Base-by-base conservation (phyloP, 2,113 vertebrate species). In the Nerophis lumbriciformis region DNA sequence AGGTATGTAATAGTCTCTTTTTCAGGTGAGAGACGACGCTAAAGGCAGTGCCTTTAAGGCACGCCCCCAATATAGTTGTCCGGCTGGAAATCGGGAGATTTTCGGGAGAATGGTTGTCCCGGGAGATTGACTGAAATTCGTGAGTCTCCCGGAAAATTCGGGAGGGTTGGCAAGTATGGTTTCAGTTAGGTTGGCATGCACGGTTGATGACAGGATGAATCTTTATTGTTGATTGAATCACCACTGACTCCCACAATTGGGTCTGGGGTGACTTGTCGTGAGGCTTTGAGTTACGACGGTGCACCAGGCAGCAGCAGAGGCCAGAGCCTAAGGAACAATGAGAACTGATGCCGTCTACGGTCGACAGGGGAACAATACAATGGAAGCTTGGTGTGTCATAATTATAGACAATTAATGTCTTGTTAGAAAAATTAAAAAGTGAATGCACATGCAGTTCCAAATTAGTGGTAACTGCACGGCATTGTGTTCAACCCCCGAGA, bases 381-480 rank as follows among this genome's bases (percentile, higher is more conserved):
- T 48, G 61, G 50, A 38, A 51, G 63, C 39, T 19, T 10, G 11
- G 10, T 45, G 38, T 42, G 38, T 16, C 52, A 39, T 8, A 84
- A 88, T 89, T 85, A 81, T 61, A 63, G 63, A 72, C 61, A 86
- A 90, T 90, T 88, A 88, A 60, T 68, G 73, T 74, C 67, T 54
- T 64, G 66, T 83, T 81, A 80, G 65, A 69, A 47, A 70, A 59
- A n/a, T 84, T 83, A 79, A 68, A 50, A 15, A 61, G 53, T 71
- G 76, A 67, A 57, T 50, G 14, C 61, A 6, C 37, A 59, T 38
- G 48, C 74, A 48, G 75, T 75, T 69, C 80, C 87, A 80, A 78
- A 90, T 90, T 90, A 89, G 66, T 80, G 79, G 82, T 53, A 78
- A 82, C 82, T 62, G 79, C 1, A 7, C 60, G 53, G 19, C 54